Evolutionary conservation across 2,113 vertebrate species (phyloP), one percentile per base, ranked within the genome.

Genomic region (Pygoscelis antarcticus): DNA sequence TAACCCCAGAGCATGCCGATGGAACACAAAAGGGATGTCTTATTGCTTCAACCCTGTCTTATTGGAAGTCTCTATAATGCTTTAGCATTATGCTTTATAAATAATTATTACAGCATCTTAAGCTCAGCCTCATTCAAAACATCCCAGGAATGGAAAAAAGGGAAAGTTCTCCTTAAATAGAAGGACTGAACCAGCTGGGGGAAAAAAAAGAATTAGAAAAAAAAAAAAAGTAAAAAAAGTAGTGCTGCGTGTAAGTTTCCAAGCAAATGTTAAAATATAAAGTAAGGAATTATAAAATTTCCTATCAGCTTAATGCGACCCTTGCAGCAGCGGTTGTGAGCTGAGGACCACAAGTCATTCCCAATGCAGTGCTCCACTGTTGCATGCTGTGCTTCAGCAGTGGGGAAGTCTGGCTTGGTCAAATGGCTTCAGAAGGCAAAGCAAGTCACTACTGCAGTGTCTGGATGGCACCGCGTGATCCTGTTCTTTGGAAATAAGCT

Each of bases 341-440:
- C 29, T 52, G 36, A 46, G 66, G 30, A 54, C 3, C 46, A 52
- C 6, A 11, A 49, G 16, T 9, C 3, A 1, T 47, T 55, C 22
- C 78, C 4, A 12, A 1, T 38, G 60, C 54, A 30, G 34, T 5
- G 29, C 26, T 60, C 40, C 6, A 1, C 22, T n/a, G 38, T 2
- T 38, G 19, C 17, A 0, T 12, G 30, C 38, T 58, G 72, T 30
- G 13, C 58, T 47, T 62, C 44, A 0, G 0, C 0, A 4, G 22
- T n/a, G 22, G 40, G 54, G 5, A 21, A n/a, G 29, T 17, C 36
- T 69, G 72, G 30, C 72, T 84, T 61, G 81, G 54, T 14, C 27
- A 57, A 3, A 72, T 0, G 0, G 20, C 32, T 12, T 36, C 40
- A 38, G 71, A 42, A 69, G 80, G 46, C 52, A 52, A n/a, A 92